Evolutionary conservation across 2,888 invertebrate species (phyloP), one percentile per base, ranked within the genome.

Genomic region (Malachius bipustulatus): DNA sequence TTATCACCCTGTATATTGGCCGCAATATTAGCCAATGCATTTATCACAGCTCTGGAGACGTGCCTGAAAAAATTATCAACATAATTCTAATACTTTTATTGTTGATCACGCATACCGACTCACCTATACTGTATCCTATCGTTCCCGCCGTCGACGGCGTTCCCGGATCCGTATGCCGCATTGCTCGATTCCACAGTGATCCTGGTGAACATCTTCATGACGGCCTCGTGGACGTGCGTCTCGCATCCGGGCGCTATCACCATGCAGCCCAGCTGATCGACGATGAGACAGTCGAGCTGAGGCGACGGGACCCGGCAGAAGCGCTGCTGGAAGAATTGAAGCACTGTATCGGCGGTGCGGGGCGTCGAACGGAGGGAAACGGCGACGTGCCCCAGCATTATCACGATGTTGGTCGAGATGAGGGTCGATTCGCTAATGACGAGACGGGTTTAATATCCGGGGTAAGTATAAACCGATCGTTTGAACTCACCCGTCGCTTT

Each of bases 191-290:
- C 90, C 8, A 94, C 83, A 0, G 91, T 91, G 51, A 96, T 91
- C 60, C 88, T 84, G 1, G 84, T 88, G 64, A 97, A 97, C 87
- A 97, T 91, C 53, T 88, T 79, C 94, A 98, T 93, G 42, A 98
- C 90, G 59, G 91, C 91, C 50, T 91, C 91, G 56, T 93, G 89
- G 12, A 81, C 77, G 16, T 76, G 71, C 0, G 80, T 75, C 50
- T 85, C 87, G 46, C 87, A 87, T n/a, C n/a, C n/a, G 52, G 85
- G 85, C 0, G 94, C 90, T 35, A 98, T 88, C 39, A 97, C 85
- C 82, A 99, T 97, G 57, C 93, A 93, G 9, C 97, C 97, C 30
- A 99, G 69, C 63, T 97, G 97, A 62, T 94, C 91, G 4, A 99
- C 89, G 51, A 99, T 98, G 14, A 97, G 65, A 0, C 83, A 82